Percentiles rank a stretch among this genome's conserved stretches.
Evolutionary conservation across 2,113 vertebrate genomes (phyloP).

Genomic region (Aepyceros melampus): DNA sequence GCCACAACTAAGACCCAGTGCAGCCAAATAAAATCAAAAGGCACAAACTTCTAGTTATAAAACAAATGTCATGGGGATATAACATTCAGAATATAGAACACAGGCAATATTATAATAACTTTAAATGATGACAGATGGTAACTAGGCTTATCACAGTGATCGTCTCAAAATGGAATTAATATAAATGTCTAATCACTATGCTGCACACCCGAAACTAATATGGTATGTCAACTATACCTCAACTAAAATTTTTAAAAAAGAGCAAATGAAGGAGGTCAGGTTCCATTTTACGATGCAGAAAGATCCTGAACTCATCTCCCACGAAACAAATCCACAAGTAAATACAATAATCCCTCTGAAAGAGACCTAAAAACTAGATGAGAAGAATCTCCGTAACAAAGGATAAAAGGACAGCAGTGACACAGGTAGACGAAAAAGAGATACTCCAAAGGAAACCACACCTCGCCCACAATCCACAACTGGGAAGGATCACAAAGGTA

Average conservation of each 20-base stretch:
- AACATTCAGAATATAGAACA: neutral
- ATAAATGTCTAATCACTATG: neutral
- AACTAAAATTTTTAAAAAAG: neutral
- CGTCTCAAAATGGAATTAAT: neutral
- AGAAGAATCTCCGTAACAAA: neutral
- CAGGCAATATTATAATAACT: neutral
- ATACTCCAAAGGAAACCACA: neutral
- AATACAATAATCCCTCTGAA: neutral
- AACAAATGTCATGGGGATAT: neutral
- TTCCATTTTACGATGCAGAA: neutral
- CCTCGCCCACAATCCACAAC: neutral
- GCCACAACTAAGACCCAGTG: neutral
- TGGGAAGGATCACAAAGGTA: neutral
- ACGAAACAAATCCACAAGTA: neutral
- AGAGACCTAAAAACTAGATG: neutral
- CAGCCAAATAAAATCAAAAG: neutral
- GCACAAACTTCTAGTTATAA: neutral
- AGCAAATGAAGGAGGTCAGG: neutral
- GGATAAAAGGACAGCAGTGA: neutral
- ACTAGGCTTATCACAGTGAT: neutral
- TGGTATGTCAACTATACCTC: neutral
- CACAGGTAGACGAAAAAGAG: neutral
- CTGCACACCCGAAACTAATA: neutral
- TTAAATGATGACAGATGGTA: neutral
- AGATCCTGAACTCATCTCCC: neutral